Conservation (phyloP, 2,888 invertebrate genomes). For the Pediacus dermestoides region DNA sequence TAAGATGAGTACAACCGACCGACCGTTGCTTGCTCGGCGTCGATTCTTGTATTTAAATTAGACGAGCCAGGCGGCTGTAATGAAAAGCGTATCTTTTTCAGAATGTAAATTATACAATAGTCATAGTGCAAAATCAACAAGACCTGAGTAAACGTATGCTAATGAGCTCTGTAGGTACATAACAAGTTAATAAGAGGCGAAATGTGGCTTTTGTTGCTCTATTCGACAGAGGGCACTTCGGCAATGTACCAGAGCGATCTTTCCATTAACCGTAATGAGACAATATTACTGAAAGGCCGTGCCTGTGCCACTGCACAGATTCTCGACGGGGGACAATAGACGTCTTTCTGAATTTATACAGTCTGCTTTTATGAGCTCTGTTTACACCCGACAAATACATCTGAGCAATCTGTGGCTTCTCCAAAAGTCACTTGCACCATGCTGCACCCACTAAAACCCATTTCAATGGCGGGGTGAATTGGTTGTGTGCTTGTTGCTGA, state of each 20-base stretch:
- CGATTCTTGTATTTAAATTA: too few species aligned
- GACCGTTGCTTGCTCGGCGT: too few species aligned
- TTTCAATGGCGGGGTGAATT: too few species aligned
- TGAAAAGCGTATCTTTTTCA: too few species aligned
- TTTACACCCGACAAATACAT: conserved; percentile 1
- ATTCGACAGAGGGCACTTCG: conserved; percentile 3
- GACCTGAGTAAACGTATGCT: too few species aligned
- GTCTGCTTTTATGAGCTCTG: background rate
- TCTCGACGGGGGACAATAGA: conserved; percentile 1
- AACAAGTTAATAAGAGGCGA: conserved; percentile 1
- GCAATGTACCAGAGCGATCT: conserved; percentile 1
- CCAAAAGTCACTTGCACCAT: too few species aligned
- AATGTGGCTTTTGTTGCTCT: conserved; percentile 2
- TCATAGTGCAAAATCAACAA: too few species aligned
- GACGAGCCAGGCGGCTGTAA: too few species aligned
- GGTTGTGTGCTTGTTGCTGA: too few species aligned
- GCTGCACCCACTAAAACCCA: conserved; percentile 8
- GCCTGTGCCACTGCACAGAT: background rate
- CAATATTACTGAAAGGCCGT: conserved; percentile 1
- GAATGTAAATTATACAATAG: too few species aligned
- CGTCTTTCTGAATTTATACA: conserved; percentile 2
- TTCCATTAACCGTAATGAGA: conserved; percentile 1
- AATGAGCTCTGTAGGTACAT: conserved; percentile 1
- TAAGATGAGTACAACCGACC: too few species aligned
- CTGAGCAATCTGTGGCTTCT: background rate